A percentile compares a stretch with the other conserved stretches of the same genome.
phyloP scores from a whole-genome alignment of 2,797 vertebrate genomes.

The Chrysocyon brachyurus region DNA sequence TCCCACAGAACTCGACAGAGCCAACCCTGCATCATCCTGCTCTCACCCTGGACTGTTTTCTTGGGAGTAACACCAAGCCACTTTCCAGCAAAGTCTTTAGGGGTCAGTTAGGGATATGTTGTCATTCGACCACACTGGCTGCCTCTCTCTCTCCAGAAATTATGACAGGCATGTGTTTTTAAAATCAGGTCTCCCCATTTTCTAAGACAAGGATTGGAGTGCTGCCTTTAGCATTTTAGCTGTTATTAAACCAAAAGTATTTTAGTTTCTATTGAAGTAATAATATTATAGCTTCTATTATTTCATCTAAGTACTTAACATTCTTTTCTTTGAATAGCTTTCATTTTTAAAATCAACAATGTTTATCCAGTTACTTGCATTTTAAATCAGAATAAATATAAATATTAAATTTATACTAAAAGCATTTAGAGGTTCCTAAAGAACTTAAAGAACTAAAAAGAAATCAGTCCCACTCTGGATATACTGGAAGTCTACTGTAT shows the following conservation, averaged over 20 bases:
- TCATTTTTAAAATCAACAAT: conserved; percentile 60
- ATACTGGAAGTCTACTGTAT: neutral
- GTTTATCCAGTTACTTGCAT: conserved; percentile 55
- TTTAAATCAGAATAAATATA: conserved; percentile 55
- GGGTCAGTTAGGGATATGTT: conserved; percentile 83
- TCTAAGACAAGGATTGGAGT: conserved; percentile 63
- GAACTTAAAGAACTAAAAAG: conserved; percentile 22
- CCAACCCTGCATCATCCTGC: conserved; percentile 72
- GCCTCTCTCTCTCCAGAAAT: conserved; percentile 76
- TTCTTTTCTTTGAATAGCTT: conserved; percentile 70
- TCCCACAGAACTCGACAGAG: conserved; percentile 59
- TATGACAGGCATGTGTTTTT: conserved; percentile 82
- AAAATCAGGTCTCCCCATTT: conserved; percentile 79
- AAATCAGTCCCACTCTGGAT: conserved; percentile 39
- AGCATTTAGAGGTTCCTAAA: neutral
- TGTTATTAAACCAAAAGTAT: conserved; percentile 74
- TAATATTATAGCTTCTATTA: conserved; percentile 70
- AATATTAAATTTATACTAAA: conserved; percentile 64
- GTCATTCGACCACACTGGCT: conserved; percentile 78
- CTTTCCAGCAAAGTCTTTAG: conserved; percentile 80
- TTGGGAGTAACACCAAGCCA: conserved; percentile 81
- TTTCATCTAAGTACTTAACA: conserved; percentile 71
- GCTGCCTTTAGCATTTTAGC: conserved; percentile 69
- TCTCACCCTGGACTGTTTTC: conserved; percentile 75
- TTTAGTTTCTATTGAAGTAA: conserved; percentile 73